phyloP scores from a whole-genome alignment of 2,888 invertebrate species.

The Scrobipalpa costella region DNA sequence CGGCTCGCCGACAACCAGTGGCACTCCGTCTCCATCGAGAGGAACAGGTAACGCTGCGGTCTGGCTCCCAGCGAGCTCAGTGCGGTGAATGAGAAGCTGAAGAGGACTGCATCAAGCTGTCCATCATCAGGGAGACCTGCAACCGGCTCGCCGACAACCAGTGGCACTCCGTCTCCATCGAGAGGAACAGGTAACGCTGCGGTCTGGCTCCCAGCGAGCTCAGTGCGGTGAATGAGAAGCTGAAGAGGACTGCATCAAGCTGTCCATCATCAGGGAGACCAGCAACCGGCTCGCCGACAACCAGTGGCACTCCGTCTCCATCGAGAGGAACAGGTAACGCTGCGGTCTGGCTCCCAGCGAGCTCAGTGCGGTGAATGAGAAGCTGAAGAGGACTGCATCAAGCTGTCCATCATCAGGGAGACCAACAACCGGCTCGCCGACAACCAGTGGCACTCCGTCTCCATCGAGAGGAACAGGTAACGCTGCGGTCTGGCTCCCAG shows the following conservation, averaged over 20 bases:
- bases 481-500: too few relatives aligned
- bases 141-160: constrained; percentile 92
- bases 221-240: too few relatives aligned
- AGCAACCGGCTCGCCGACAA: constrained; percentile 93
- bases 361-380: too few relatives aligned
- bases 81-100: too few relatives aligned
- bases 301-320: constrained; percentile 96
- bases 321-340: constrained; percentile 94
- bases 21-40: constrained; percentile 97
- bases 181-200: constrained; percentile 89
- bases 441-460: constrained; percentile 96
- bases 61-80: too few relatives aligned
- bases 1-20: constrained; percentile 93
- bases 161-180: constrained; percentile 98
- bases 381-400: constrained; percentile 97
- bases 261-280: constrained; percentile 92
- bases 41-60: constrained; percentile 88
- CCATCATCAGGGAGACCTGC: constrained; percentile 91
- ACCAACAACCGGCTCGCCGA: constrained; percentile 93
- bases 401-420: constrained; percentile 91
- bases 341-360: too few relatives aligned
- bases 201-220: too few relatives aligned
- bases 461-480: constrained; percentile 94
- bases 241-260: constrained; percentile 95
- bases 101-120: constrained; percentile 95